These are phyloP conservation scores for Yponomeuta sedellus DNA, from an alignment of 2,888 invertebrate genomes.

Conservation along the genomic window DNA sequence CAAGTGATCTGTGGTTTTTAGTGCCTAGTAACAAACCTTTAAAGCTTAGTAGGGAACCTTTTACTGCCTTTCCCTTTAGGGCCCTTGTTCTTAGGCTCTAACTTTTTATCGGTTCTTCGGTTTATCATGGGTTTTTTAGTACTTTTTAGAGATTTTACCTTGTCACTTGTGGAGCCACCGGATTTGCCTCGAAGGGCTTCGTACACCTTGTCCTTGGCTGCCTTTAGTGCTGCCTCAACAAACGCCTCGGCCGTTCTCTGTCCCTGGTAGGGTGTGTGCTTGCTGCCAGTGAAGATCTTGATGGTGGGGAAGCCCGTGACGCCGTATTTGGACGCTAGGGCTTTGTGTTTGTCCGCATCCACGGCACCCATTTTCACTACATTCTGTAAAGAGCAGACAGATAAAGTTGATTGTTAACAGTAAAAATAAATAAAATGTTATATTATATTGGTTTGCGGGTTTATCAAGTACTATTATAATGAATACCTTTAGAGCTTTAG, in stretches of 20 bases:
- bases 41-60: too few species aligned
- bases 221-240: constrained; percentile 89
- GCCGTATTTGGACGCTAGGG: constrained; percentile 86
- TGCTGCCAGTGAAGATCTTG: constrained; percentile 93
- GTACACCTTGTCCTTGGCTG: constrained; percentile 84
- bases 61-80: too few species aligned
- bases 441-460: background rate
- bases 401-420: too few species aligned
- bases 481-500: constrained; percentile 90
- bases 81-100: too few species aligned
- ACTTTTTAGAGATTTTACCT: constrained; percentile 42
- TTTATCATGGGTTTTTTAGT: too few species aligned
- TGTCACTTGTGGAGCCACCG: constrained; percentile 48
- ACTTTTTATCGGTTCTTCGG: too few species aligned
- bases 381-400: constrained; percentile 76
- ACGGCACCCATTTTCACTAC: constrained; percentile 96
- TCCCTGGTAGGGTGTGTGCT: constrained; percentile 92
- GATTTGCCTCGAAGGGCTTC: constrained; percentile 77
- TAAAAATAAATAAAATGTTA: background rate
- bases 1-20: background rate
- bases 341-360: constrained; percentile 92
- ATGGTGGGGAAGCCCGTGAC: constrained; percentile 97
- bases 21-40: too few species aligned
- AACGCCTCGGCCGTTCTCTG: constrained; percentile 90
- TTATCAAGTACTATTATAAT: too few species aligned